Evolutionary conservation across 37 sponge, comb jelly and placozoan genomes (phyloP), one percentile per base, ranked within the genome.

Genomic region (Crambe crambe): DNA sequence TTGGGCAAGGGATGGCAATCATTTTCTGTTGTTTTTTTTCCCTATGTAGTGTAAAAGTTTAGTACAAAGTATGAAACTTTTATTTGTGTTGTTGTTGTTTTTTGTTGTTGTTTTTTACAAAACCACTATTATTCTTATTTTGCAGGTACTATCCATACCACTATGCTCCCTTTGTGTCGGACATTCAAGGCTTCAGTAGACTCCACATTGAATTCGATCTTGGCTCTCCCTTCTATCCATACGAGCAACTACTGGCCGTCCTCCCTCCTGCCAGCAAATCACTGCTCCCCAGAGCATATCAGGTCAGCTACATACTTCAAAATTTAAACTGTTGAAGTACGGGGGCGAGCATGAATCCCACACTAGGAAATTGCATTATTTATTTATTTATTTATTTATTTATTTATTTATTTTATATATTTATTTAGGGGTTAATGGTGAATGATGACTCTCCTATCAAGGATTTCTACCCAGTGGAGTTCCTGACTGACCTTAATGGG

Each of bases 81-180:
- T n/a, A n/a, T n/a, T n/a, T n/a, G n/a, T n/a, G n/a, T n/a, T n/a
- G n/a, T n/a, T n/a, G n/a, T n/a, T n/a, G n/a, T n/a, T n/a, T n/a
- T n/a, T n/a, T n/a, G n/a, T n/a, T n/a, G n/a, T n/a, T n/a, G n/a
- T n/a, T n/a, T n/a, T n/a, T n/a, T n/a, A n/a, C n/a, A n/a, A n/a
- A n/a, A n/a, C n/a, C n/a, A n/a, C n/a, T n/a, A n/a, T n/a, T n/a
- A n/a, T n/a, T 35, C 43, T 34, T 20, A 10, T 37, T 60, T 2
- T 68, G 22, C 78, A 91, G 91, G 87, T 98, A 87, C 80, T 98
- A 94, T 70, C 99, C 99, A 3, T 94, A 91, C 73, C 99, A 98
- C 82, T 98, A 95, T 62, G 90, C 99, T 4, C 99, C 99, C 22
- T 98, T 84, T 85, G 91, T 98, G 43, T 95, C 96, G 23, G 99